A percentile compares a stretch with the other conserved stretches of the same genome.
These are phyloP conservation scores for Alca torda DNA, from an alignment of 2,797 vertebrate species.

Conservation along the genomic window DNA sequence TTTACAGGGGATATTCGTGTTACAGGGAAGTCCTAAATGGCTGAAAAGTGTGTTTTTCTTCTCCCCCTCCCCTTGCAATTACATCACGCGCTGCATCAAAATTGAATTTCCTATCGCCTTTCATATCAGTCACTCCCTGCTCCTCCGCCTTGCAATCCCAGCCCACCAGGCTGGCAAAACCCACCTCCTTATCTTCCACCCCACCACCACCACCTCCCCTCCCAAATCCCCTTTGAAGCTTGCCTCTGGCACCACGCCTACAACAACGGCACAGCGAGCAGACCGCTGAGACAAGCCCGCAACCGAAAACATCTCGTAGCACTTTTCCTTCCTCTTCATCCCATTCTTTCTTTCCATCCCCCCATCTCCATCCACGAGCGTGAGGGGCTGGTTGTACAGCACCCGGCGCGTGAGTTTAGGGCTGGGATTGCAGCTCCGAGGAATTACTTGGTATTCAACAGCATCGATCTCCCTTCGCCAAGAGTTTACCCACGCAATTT, in stretches of 20 bases:
- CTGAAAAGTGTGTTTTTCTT: background rate
- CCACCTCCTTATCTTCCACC: slow-evolving; percentile 6
- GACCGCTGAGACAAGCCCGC: background rate
- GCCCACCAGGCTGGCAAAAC: background rate
- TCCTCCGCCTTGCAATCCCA: background rate
- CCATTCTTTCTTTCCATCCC: rapidly evolving
- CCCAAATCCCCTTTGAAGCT: slow-evolving; percentile 3
- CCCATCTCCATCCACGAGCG: rapidly evolving
- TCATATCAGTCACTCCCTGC: background rate
- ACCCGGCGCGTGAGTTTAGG: background rate
- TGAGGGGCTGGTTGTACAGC: too few species aligned
- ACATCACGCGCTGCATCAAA: background rate
- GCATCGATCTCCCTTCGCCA: background rate
- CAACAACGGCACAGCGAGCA: background rate
- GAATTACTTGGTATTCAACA: background rate
- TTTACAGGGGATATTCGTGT: background rate
- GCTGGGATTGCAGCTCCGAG: background rate
- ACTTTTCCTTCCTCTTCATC: background rate
- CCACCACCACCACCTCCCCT: background rate
- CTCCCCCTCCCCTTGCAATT: background rate
- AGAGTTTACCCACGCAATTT: background rate
- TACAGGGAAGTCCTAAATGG: background rate
- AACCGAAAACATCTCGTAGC: background rate
- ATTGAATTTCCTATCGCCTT: slow-evolving; percentile 21
- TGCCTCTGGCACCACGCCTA: background rate